phyloP scores from a whole-genome alignment of 2,113 vertebrate species.

The Peucedramus taeniatus region DNA sequence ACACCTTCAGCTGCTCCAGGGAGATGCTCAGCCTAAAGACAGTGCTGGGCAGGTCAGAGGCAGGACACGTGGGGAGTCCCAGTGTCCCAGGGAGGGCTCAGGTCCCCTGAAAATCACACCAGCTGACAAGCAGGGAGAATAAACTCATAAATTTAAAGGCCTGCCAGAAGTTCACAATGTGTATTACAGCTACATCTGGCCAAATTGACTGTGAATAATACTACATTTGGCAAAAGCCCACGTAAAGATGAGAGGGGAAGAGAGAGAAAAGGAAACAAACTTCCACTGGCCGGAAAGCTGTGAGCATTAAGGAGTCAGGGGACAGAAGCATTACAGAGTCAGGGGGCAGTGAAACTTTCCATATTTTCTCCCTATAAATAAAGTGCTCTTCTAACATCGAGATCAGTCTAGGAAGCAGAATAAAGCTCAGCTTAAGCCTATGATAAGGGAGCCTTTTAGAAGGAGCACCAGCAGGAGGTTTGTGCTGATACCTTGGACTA shows the following conservation, averaged over 20 bases:
- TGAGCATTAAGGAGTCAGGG: not conserved
- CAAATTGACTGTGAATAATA: conserved; percentile 19
- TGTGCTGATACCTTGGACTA: not conserved
- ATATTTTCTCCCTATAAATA: conserved; percentile 4
- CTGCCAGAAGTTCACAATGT: not conserved
- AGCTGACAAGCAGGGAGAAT: not conserved
- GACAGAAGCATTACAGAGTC: not conserved
- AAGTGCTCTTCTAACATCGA: not conserved
- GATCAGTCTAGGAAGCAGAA: not conserved
- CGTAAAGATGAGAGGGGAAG: not conserved
- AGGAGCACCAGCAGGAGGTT: not conserved
- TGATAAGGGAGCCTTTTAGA: not conserved
- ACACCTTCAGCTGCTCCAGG: no score
- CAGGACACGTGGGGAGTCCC: not conserved
- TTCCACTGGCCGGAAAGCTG: not conserved
- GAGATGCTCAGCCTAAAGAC: not conserved
- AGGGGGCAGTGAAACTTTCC: not conserved
- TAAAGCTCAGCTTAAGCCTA: not conserved
- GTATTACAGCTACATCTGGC: conserved; percentile 17
- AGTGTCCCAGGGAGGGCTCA: not conserved
- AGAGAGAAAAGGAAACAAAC: not conserved
- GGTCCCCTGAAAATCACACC: not conserved
- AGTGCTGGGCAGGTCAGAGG: not conserved
- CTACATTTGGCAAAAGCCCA: not conserved
- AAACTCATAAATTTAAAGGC: not conserved